These are phyloP conservation scores for Orthonyx spaldingii DNA, from an alignment of 2,113 vertebrate species.

Conservation along the genomic window DNA sequence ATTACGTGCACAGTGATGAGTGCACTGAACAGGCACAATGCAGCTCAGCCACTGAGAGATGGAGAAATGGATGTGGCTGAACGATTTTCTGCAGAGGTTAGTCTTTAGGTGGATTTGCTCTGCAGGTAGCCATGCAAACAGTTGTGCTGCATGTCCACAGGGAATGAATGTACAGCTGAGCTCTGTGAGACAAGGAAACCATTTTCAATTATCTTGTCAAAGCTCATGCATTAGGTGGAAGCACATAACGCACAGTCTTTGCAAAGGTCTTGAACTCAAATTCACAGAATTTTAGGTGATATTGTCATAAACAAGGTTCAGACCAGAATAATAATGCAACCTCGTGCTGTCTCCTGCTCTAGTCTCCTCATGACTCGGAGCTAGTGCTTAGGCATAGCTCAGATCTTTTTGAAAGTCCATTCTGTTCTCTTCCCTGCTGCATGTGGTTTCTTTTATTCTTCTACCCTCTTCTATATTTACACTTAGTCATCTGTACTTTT, in stretches of 20 bases:
- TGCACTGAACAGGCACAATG: neutral
- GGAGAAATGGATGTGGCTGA: neutral
- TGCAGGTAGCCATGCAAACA: neutral
- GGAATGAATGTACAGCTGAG: neutral
- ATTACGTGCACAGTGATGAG: rapidly evolving
- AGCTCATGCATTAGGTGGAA: neutral
- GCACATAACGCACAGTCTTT: neutral
- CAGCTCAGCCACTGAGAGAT: neutral
- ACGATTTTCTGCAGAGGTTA: neutral
- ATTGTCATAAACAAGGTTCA: neutral
- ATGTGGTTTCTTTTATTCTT: neutral
- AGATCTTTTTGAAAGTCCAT: neutral
- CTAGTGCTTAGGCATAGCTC: neutral
- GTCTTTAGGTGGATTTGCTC: neutral
- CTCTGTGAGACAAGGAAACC: neutral
- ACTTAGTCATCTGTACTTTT: neutral
- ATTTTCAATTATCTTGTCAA: neutral
- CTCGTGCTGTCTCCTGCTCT: neutral
- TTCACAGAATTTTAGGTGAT: neutral
- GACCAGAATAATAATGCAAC: neutral
- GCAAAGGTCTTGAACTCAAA: neutral
- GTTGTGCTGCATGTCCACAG: neutral
- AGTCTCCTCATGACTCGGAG: neutral
- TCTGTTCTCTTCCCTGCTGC: neutral
- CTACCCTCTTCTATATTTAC: neutral